Evolutionary conservation across 1,140 invertebrate genomes (phyloP).

Genomic region (Melitaea cinxia): DNA sequence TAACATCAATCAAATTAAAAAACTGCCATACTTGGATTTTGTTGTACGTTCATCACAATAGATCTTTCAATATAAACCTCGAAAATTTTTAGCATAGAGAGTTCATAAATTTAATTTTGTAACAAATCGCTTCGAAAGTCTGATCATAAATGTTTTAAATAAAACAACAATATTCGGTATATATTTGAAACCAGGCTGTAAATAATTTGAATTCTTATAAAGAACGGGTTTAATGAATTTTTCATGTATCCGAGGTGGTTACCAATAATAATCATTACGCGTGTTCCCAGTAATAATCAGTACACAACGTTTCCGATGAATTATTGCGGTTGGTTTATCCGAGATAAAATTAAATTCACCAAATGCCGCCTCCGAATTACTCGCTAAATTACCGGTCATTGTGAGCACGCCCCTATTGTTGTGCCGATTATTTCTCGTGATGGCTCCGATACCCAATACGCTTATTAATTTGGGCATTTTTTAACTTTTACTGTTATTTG

Average conservation of each 20-base stretch:
- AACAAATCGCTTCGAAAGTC: no score
- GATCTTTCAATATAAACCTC: no score
- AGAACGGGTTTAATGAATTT: background rate
- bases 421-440: conserved; percentile 54
- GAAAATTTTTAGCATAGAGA: no score
- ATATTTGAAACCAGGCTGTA: no score
- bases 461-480: conserved; percentile 51
- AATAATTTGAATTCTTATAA: no score
- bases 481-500: conserved; percentile 26
- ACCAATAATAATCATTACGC: conserved; percentile 27
- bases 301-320: conserved; percentile 47
- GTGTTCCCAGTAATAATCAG: conserved; percentile 24
- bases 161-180: no score
- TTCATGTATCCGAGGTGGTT: background rate
- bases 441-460: conserved; percentile 51
- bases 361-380: conserved; percentile 51
- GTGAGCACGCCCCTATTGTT: conserved; percentile 53
- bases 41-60: no score
- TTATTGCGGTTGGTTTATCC: conserved; percentile 56
- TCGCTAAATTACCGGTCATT: conserved; percentile 67
- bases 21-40: no score
- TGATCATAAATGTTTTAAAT: no score
- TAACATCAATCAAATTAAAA: no score
- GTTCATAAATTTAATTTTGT: no score
- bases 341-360: conserved; percentile 68